Evolutionary conservation across 2,888 invertebrate genomes (phyloP), one percentile per base, ranked within the genome.

Genomic region (Serrognathus titanus): DNA sequence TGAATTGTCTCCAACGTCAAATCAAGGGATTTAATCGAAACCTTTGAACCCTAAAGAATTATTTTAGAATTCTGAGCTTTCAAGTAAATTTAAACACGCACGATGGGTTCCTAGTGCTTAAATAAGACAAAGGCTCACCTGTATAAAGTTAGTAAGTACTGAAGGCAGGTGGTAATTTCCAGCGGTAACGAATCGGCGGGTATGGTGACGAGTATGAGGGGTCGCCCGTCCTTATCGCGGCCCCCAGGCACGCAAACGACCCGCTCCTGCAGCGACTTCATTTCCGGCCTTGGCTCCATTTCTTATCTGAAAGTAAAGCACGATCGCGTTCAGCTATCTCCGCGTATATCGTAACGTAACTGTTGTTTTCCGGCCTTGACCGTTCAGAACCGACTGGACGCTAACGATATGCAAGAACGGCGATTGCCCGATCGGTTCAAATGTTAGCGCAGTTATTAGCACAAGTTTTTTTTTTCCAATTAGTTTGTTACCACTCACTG

Each of bases 211-310:
- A 86, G 76, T 63, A 88, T 77, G 66, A 88, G 75, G 51, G 87
- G 84, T 60, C 83, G 81, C 52, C 83, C 84, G 62, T 85, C 83
- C 58, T 82, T 82, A 77, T 88, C 88, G 61, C 83, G 79, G 63
- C 87, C 85, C 63, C 88, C 88, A 56, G 87, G 85, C 62, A 87
- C 75, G 71, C 81, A 81, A 55, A 83, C 85, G 64, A 82, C 76
- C 67, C 82, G 81, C 63, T 82, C 82, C 75, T 84, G 81, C 67
- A 87, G 78, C n/a, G 51, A 45, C 43, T 58, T 52, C 31, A 55
- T 53, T 55, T 55, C 59, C 52, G 59, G 55, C 48, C 47, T 59
- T 24, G 53, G 41, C 40, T 56, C 59, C 55, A 56, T 59, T 43
- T 36, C 43, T 31, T 51, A 55, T 51, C 55, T 55, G 51, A 39